These are phyloP conservation scores for Cryptomyrus ogoouensis DNA, from an alignment of 2,113 vertebrate species.

Conservation along the genomic window DNA sequence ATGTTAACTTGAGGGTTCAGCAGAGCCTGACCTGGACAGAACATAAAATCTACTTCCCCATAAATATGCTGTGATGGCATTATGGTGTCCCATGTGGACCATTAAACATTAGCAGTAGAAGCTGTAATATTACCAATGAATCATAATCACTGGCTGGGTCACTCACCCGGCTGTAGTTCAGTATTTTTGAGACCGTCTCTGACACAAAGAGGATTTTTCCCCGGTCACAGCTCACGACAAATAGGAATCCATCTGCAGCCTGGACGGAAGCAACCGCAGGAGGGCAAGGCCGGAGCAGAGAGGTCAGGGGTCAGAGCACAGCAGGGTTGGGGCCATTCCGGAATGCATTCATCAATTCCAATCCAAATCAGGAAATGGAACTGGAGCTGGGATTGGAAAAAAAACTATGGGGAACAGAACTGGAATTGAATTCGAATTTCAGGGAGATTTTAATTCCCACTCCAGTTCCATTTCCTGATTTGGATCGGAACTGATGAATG, in stretches of 20 bases:
- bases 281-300: background rate
- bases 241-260: conserved; percentile 86
- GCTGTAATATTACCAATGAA: no score
- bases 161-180: conserved; percentile 78
- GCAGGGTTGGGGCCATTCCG: no score
- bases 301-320: background rate
- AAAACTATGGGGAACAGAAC: no score
- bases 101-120: background rate
- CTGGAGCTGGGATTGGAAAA: no score
- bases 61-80: background rate
- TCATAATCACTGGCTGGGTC: background rate
- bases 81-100: background rate
- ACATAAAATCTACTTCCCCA: background rate
- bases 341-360: no score
- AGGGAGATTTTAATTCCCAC: no score
- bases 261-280: conserved; percentile 45
- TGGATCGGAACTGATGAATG: no score
- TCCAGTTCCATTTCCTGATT: no score
- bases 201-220: conserved; percentile 88
- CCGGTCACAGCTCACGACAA: conserved; percentile 85
- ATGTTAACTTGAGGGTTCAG: background rate
- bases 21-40: background rate
- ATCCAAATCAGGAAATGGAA: no score
- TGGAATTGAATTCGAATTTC: no score
- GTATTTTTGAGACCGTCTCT: conserved; percentile 79